Conservation (phyloP, 2,797 vertebrate species). For the Chaenodraco wilsoni region DNA sequence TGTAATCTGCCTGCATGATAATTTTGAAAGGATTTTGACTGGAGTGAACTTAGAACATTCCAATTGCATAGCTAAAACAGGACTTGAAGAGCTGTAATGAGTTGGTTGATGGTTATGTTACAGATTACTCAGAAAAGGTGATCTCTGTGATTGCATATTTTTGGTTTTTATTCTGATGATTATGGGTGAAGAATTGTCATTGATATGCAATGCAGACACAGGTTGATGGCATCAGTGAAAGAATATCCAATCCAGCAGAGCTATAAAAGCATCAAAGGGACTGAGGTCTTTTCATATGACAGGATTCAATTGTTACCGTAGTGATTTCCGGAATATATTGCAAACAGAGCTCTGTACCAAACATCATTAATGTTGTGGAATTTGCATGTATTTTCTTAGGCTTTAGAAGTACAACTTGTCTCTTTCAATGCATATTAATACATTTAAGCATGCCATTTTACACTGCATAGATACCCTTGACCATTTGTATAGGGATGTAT, state of each 20-base stretch:
- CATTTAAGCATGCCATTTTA: conserved; percentile 11
- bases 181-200: neutral
- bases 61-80: conserved; percentile 3
- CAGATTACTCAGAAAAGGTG: conserved; percentile 34
- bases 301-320: conserved; percentile 23
- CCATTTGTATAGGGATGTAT: neutral
- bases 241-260: conserved; percentile 35
- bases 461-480: conserved; percentile 9
- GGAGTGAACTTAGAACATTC: conserved; percentile 32
- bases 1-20: conserved; percentile 62
- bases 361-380: conserved; percentile 1
- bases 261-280: conserved; percentile 44
- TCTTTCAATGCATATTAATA: too few species aligned
- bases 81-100: conserved; percentile 43
- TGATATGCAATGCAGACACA: conserved; percentile 18
- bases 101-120: conserved; percentile 25
- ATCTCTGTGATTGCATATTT: conserved; percentile 37
- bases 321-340: conserved; percentile 16
- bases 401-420: neutral
- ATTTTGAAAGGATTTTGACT: conserved; percentile 47
- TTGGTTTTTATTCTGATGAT: conserved; percentile 23
- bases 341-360: neutral
- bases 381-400: conserved; percentile 11
- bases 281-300: conserved; percentile 21
- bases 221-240: conserved; percentile 21